Evolutionary conservation across 2,113 vertebrate genomes (phyloP).

Genomic region (Craseonycteris thonglongyai): DNA sequence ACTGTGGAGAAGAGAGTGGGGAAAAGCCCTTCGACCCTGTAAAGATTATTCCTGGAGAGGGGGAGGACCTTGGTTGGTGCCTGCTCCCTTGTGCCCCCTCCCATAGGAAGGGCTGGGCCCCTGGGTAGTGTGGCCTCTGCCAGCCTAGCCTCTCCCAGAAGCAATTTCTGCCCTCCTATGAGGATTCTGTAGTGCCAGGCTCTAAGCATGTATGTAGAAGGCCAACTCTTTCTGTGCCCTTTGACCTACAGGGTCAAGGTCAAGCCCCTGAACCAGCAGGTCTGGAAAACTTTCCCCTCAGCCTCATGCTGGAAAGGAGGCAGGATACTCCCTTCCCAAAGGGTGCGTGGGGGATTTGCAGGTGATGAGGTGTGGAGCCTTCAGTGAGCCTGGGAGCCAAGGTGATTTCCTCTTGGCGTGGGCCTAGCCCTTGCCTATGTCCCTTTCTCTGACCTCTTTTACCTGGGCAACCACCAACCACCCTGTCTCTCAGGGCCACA

Average conservation of each 20-base stretch:
- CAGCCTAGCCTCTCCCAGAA: background rate
- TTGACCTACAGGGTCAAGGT: conserved; percentile 55
- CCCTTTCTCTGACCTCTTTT: background rate
- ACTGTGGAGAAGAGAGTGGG: background rate
- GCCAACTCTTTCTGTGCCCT: conserved; percentile 4
- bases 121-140: background rate
- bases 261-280: background rate
- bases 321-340: background rate
- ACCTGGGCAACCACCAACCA: background rate
- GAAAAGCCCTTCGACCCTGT: background rate
- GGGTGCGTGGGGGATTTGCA: no score
- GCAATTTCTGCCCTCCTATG: background rate
- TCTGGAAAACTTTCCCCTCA: conserved; percentile 1
- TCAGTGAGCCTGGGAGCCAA: background rate
- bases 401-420: background rate
- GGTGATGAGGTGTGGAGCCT: background rate
- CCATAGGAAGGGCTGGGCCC: background rate
- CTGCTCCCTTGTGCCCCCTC: background rate
- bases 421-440: background rate
- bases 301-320: background rate
- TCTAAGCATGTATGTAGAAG: background rate
- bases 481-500: background rate
- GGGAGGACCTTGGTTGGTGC: background rate
- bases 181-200: background rate
- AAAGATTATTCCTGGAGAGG: background rate